Evolutionary conservation across 1,140 invertebrate genomes (phyloP), one percentile per base, ranked within the genome.

Genomic region (Antheraea mylitta): DNA sequence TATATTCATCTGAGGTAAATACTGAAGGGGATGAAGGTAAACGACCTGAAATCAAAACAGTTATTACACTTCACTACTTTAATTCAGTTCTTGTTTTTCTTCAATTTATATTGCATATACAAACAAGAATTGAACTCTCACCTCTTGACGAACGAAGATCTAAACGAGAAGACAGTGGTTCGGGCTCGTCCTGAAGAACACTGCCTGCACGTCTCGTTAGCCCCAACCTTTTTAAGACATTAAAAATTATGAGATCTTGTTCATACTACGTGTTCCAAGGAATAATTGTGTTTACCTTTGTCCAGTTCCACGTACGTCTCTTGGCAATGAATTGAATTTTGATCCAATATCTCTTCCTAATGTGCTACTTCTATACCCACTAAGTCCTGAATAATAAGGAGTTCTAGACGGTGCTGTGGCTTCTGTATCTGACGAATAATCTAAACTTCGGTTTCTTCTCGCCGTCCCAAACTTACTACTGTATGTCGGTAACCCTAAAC

Each of bases 351-450:
- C 90, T 79, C 90, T 82, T 76, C 94, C 90, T 70, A 93, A 80
- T 30, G 93, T 89, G 59, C 93, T 93, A 79, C 90, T 92, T 66
- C 88, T 81, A 62, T 90, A 92, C 18, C 88, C 87, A 74, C 87
- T 89, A n/a, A 90, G 73, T 16, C 88, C 88, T 38, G 88, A 97
- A 80, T 97, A 97, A 82, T 96, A 96, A 48, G 95, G 95, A 53
- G 95, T 95, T 70, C 96, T 93, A 18, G 95, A 94, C 18, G 96
- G 96, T 71, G 96, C 96, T 0, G 96, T 96, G 1, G 97, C 96
- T 93, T 99, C 98, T 0, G 98, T 99, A 83, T 99, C 98, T 16
- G 98, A 99, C 42, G 97, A 97, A 86, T 98, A 98, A 89, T 98
- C 97, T 73, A 98, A 92, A 60, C 96, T 95, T 71, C 96, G 93